Evolutionary conservation across 2,797 vertebrate genomes (phyloP).

Genomic region (Myripristis murdjan): DNA sequence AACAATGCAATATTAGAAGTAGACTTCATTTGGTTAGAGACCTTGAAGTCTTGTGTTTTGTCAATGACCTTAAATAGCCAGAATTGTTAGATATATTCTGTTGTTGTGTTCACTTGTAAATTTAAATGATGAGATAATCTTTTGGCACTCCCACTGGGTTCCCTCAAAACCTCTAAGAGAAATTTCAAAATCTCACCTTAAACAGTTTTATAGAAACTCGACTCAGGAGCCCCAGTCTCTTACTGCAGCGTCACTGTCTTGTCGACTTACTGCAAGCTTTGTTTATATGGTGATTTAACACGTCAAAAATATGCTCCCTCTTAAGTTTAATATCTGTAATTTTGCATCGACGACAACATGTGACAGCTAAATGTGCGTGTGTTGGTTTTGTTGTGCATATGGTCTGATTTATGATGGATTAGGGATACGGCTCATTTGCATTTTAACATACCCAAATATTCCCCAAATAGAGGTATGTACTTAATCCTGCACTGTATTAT

Average conservation of each 20-base stretch:
- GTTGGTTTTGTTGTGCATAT: too few relatives aligned
- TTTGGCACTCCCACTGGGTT: not conserved
- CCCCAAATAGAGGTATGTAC: conserved; percentile 18
- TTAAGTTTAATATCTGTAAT: too few relatives aligned
- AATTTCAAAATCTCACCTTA: not conserved
- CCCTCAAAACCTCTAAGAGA: not conserved
- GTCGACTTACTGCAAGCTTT: not conserved
- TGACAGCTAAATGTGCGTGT: too few relatives aligned
- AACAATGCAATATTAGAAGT: not conserved
- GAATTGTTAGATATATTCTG: not conserved
- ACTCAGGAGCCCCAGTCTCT: too few relatives aligned
- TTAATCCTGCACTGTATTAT: not conserved
- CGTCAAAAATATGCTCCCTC: too few relatives aligned
- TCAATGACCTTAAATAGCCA: not conserved
- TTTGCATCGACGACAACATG: too few relatives aligned
- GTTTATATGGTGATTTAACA: too few relatives aligned
- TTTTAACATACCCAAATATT: not conserved
- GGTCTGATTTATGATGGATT: not conserved
- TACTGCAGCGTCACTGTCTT: not conserved
- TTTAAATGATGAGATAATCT: not conserved
- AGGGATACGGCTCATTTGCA: not conserved
- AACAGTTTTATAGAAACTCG: not conserved
- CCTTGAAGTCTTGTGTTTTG: not conserved
- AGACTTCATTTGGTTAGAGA: not conserved
- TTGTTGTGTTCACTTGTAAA: not conserved